phyloP scores from a whole-genome alignment of 2,113 vertebrate genomes.

The Mustela lutreola region DNA sequence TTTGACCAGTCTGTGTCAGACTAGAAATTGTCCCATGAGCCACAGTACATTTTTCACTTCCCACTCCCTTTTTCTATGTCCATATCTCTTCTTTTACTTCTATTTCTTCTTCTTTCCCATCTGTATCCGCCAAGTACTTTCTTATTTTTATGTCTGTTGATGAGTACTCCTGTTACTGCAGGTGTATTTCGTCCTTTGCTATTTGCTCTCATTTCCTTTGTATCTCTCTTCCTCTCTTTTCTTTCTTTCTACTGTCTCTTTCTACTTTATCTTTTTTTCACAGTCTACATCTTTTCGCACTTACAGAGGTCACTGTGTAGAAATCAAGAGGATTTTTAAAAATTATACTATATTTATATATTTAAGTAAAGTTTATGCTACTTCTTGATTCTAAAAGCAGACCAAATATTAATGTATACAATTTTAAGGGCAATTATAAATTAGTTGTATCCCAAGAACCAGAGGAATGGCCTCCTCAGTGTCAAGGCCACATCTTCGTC shows the following conservation, averaged over 20 bases:
- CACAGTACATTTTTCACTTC: neutral
- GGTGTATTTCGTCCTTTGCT: neutral
- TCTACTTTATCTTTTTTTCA: neutral
- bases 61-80: neutral
- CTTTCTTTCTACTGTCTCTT: neutral
- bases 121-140: neutral
- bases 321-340: neutral
- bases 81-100: neutral
- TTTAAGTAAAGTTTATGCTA: neutral
- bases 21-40: neutral
- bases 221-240: neutral
- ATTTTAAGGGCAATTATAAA: neutral
- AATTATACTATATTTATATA: neutral
- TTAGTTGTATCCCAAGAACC: neutral
- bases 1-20: neutral
- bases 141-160: neutral
- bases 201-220: rapidly evolving
- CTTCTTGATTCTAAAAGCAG: neutral
- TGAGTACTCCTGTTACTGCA: no score
- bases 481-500: neutral
- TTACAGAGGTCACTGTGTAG: neutral
- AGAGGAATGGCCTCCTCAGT: neutral
- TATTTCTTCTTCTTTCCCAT: neutral
- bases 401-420: neutral
- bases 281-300: neutral